Conservation (phyloP, 2,113 vertebrate species). For the Laticauda colubrina region DNA sequence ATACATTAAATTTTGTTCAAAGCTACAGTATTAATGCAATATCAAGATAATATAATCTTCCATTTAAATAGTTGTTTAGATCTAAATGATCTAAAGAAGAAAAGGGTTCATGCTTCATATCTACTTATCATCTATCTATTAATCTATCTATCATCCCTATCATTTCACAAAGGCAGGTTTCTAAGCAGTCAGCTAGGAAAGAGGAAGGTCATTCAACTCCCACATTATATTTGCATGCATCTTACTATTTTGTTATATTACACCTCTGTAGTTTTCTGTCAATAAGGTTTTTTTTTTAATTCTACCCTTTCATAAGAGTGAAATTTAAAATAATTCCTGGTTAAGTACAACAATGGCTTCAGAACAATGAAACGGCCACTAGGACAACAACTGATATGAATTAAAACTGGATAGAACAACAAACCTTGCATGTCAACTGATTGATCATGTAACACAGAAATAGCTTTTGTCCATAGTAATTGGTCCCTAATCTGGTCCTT, state of each 20-base stretch:
- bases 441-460: neutral
- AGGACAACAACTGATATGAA: neutral
- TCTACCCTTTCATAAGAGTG: neutral
- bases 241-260: neutral
- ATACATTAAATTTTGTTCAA: slow-evolving; percentile 19
- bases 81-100: neutral
- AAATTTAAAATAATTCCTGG: neutral
- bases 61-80: neutral
- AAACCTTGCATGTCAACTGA: neutral
- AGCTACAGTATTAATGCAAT: neutral
- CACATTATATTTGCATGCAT: neutral
- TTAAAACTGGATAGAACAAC: neutral
- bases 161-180: neutral
- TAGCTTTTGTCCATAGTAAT: neutral
- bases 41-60: slow-evolving; percentile 14
- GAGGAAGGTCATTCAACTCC: neutral
- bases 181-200: neutral
- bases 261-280: neutral
- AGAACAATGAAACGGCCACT: neutral
- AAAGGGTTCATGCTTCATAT: neutral
- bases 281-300: neutral
- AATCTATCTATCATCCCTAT: neutral
- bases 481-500: neutral
- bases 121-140: neutral
- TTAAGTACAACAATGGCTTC: neutral